Conservation (phyloP, 2,113 vertebrate species). For the Sebastes fasciatus region DNA sequence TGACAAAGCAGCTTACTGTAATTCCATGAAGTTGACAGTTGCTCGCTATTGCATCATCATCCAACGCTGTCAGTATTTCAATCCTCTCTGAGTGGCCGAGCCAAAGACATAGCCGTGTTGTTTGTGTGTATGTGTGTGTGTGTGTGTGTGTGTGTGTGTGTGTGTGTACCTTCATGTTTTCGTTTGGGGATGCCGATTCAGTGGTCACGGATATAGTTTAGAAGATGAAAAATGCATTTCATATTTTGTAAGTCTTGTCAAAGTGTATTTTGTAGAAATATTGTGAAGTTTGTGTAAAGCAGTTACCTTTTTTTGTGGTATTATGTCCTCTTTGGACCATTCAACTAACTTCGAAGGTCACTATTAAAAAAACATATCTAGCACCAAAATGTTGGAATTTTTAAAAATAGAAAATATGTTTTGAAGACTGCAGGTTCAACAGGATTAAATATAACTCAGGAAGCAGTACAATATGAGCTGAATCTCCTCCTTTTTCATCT, state of each 20-base stretch:
- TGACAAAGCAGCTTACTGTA: slow-evolving; percentile 80
- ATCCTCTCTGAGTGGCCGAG: slow-evolving; percentile 46
- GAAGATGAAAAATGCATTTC: slow-evolving; percentile 25
- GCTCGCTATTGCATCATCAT: slow-evolving; percentile 81
- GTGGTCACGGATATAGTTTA: background rate
- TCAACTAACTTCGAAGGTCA: slow-evolving; percentile 7
- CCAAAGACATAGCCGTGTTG: slow-evolving; percentile 37
- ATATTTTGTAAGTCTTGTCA: slow-evolving; percentile 17
- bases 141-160: slow-evolving; percentile 7
- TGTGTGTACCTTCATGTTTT: slow-evolving; percentile 12
- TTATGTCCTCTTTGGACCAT: background rate
- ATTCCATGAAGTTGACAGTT: slow-evolving; percentile 79
- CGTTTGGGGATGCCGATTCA: background rate
- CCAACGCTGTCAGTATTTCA: slow-evolving; percentile 66
- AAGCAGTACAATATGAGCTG: background rate
- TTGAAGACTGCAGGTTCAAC: slow-evolving; percentile 13
- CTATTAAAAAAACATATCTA: background rate
- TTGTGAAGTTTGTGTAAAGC: background rate
- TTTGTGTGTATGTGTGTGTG: background rate
- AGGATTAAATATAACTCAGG: background rate
- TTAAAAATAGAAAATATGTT: slow-evolving; percentile 26
- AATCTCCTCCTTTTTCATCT: slow-evolving; percentile 29
- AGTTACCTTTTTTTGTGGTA: background rate
- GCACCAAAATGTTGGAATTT: background rate
- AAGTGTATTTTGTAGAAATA: background rate